These are phyloP conservation scores for Suricata suricatta DNA, from an alignment of 2,113 vertebrate species.

Conservation along the genomic window DNA sequence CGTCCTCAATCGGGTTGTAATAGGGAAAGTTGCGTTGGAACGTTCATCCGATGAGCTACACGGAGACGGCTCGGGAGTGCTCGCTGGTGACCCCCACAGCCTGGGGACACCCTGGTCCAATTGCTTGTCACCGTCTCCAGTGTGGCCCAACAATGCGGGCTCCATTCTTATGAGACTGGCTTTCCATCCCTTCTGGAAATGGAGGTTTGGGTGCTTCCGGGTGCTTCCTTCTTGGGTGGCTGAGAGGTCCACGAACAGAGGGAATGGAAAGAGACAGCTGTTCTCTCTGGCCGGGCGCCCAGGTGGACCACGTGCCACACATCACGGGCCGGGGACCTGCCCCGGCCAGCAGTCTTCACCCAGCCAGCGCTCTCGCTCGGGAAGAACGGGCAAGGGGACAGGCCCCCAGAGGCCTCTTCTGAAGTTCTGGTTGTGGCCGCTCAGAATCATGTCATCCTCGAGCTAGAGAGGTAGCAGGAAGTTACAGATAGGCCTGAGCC, in stretches of 20 bases:
- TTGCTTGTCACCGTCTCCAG: neutral
- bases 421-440: too few species aligned
- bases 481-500: too few species aligned
- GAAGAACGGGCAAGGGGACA: neutral
- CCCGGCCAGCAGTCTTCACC: neutral
- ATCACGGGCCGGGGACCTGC: fast-evolving
- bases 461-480: neutral
- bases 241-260: neutral
- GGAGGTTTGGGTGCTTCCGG: neutral
- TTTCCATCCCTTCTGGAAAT: neutral
- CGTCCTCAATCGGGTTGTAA: conserved; percentile 71
- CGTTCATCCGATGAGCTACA: neutral
- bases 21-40: conserved; percentile 14
- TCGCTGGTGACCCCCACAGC: neutral
- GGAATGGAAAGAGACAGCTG: fast-evolving
- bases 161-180: fast-evolving
- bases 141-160: fast-evolving
- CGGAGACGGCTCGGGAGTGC: fast-evolving
- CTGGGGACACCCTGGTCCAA: neutral
- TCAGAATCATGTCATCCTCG: neutral
- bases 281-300: neutral
- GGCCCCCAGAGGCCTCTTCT: neutral
- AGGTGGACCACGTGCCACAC: fast-evolving
- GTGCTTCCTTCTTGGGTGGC: neutral
- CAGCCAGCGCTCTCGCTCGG: neutral